These are phyloP conservation scores for Platycercus adscitus DNA, from an alignment of 2,113 vertebrate species.

Conservation along the genomic window DNA sequence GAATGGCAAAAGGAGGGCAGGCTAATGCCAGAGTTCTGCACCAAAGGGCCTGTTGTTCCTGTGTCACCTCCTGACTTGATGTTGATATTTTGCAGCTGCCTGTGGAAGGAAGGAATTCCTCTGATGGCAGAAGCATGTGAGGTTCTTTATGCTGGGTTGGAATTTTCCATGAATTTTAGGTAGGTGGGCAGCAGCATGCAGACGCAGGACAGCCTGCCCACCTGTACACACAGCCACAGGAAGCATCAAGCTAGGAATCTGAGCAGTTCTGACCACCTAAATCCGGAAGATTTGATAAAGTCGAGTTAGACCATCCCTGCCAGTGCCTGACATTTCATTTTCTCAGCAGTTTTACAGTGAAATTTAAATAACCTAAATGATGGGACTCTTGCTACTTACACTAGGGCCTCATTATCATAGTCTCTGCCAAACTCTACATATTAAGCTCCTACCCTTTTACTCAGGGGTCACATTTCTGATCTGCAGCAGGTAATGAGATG, in stretches of 20 bases:
- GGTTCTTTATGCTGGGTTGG: background rate
- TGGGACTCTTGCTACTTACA: background rate
- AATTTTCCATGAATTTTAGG: background rate
- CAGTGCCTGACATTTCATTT: background rate
- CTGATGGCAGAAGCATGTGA: background rate
- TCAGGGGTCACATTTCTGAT: background rate
- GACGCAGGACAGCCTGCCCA: background rate
- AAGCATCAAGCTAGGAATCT: background rate
- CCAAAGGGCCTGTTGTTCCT: background rate
- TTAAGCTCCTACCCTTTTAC: constrained; percentile 9
- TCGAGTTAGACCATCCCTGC: background rate
- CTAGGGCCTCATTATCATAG: background rate
- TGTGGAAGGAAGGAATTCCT: background rate
- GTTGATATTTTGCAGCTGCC: background rate
- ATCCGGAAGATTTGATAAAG: background rate
- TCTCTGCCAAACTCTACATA: background rate
- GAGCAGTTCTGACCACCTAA: background rate
- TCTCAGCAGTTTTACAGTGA: background rate
- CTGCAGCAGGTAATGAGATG: constrained; percentile 12
- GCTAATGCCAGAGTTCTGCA: background rate
- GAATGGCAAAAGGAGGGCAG: background rate
- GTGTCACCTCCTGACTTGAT: background rate
- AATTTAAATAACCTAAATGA: background rate
- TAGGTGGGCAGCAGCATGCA: fast-evolving
- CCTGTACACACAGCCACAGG: background rate